phyloP scores from a whole-genome alignment of 2,888 invertebrate species.

The Cataglyphis rosenhaueri region DNA sequence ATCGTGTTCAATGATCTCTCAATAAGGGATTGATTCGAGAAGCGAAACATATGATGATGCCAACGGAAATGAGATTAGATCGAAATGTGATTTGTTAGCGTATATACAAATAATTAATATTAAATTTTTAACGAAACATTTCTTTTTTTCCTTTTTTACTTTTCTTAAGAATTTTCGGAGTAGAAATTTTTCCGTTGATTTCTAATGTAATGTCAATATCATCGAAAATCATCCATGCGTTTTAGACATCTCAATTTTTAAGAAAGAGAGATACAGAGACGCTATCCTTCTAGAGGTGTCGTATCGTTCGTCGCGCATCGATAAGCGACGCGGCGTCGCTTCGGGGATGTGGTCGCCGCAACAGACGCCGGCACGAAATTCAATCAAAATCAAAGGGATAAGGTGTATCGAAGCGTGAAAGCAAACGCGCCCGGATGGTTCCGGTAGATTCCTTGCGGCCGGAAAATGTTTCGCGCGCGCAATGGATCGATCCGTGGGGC shows the following conservation, averaged over 20 bases:
- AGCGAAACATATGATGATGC: neutral
- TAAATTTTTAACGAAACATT: neutral
- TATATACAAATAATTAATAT: neutral
- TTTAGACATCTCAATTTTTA: neutral
- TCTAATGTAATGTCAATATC: neutral
- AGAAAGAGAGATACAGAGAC: neutral
- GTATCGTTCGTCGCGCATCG: conserved; percentile 13
- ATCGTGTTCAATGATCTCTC: conserved; percentile 66
- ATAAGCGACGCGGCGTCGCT: conserved; percentile 27
- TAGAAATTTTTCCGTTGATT: neutral
- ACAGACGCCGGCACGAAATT: conserved; percentile 66
- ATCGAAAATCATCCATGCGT: neutral
- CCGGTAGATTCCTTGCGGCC: conserved; percentile 64
- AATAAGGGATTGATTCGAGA: conserved; percentile 54
- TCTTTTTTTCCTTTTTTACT: neutral
- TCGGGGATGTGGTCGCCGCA: conserved; percentile 33
- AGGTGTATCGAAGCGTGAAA: conserved; percentile 70
- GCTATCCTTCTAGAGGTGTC: neutral
- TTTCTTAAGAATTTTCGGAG: neutral
- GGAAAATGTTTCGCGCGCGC: conserved; percentile 67
- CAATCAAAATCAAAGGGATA: conserved; percentile 74
- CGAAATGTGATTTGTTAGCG: neutral
- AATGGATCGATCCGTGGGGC: conserved; percentile 64
- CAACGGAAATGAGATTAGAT: neutral
- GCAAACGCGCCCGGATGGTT: conserved; percentile 52